Base-by-base conservation (phyloP, 2,113 vertebrate species). In the Coregonus clupeaformis region DNA sequence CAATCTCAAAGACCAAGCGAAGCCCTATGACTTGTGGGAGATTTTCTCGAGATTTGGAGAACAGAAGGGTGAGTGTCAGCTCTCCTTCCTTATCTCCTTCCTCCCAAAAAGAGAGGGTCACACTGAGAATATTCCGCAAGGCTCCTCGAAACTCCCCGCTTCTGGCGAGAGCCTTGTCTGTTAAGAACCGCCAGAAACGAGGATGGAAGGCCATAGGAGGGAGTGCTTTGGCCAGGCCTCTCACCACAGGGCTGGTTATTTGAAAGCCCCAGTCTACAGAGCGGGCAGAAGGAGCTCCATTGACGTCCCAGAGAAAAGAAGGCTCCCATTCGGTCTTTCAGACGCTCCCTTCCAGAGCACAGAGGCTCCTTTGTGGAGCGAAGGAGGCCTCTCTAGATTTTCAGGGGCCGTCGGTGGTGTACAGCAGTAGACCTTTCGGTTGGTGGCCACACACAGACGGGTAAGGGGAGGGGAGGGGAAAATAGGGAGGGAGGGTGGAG, bases 351-450 rank as follows among this genome's bases (percentile, higher is more conserved):
- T 64, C 24, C 73, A 75, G 25, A 80, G 75, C 52, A 85, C 80
- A 82, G 75, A 80, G 73, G 67, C 45, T 72, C 52, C 64, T 76
- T 82, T 85, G 80, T 82, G 76, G 68, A 55, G 49, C 1, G 14
- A 27, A 69, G 79, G 77, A 32, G 64, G 64, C 64, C 83, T 73
- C 67, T 75, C 78, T 71, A 77, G 75, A 77, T 69, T 62, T 77
- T 72, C 29, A 52, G 59, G 71, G 71, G 57, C 25, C 25, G 60
- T 16, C 71, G 18, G 60, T 27, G 18, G 25, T 25, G 25, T 25
- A 63, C 36, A 29, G 57, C 74, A 30, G 16, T 16, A 66, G 27
- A 20, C 64, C 6, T 20, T 18, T 32, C 27, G 64, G 64, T 18
- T 27, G 64, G 64, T 18, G 30, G 64, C 14, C 29, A 36, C 18